phyloP scores from a whole-genome alignment of 2,888 invertebrate genomes.

The Leptothorax acervorum region DNA sequence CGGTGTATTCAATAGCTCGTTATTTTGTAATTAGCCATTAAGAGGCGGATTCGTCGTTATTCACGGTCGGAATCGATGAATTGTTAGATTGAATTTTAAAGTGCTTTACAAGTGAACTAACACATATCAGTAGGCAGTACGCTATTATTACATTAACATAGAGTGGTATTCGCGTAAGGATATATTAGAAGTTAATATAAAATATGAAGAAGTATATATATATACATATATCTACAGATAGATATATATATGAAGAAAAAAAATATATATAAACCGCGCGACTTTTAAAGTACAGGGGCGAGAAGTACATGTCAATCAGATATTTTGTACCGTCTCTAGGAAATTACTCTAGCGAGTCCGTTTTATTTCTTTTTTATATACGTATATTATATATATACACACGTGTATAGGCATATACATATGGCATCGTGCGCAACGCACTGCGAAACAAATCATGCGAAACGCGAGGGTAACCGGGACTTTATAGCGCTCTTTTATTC shows the following conservation, averaged over 20 bases:
- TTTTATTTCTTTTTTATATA: slow-evolving; percentile 65
- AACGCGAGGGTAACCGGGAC: slow-evolving; percentile 43
- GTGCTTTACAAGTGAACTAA: slow-evolving; percentile 85
- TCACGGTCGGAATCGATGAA: slow-evolving; percentile 61
- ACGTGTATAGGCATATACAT: slow-evolving; percentile 53
- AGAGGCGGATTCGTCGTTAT: slow-evolving; percentile 56
- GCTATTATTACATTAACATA: slow-evolving; percentile 74
- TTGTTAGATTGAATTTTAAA: slow-evolving; percentile 83
- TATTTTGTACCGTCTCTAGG: slow-evolving; percentile 81
- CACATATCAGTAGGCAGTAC: slow-evolving; percentile 84
- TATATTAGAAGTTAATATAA: slow-evolving; percentile 73
- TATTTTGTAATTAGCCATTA: slow-evolving; percentile 65
- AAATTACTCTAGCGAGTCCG: slow-evolving; percentile 68
- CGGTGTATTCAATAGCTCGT: slow-evolving; percentile 61
- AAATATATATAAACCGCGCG: slow-evolving; percentile 59
- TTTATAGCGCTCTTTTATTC: slow-evolving; percentile 8
- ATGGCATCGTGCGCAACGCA: background rate
- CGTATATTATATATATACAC: slow-evolving; percentile 52
- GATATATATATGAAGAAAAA: slow-evolving; percentile 59
- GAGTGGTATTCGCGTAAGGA: slow-evolving; percentile 68
- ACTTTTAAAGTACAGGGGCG: slow-evolving; percentile 53
- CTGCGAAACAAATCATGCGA: slow-evolving; percentile 29
- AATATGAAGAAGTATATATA: slow-evolving; percentile 66
- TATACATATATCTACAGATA: slow-evolving; percentile 61
- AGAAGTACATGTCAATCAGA: slow-evolving; percentile 79